Evolutionary conservation across 2,797 vertebrate species (phyloP).

Genomic region (Leuciscus waleckii): DNA sequence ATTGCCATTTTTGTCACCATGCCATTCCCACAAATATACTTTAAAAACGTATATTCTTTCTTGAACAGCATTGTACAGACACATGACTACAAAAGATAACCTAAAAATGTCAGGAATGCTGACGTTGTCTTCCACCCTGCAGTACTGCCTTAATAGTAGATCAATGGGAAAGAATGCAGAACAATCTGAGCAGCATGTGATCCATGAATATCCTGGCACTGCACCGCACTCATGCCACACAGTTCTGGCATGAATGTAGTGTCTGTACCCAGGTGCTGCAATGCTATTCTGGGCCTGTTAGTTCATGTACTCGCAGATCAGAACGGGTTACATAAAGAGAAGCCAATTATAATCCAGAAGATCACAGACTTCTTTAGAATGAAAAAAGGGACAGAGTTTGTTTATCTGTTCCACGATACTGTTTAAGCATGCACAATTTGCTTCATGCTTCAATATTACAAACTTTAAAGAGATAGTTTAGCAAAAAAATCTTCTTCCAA

Average conservation of each 20-base stretch:
- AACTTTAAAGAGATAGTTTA: not conserved
- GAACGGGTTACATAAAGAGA: conserved; percentile 42
- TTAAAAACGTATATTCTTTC: too few species aligned
- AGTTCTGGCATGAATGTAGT: conserved; percentile 22
- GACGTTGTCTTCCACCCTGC: conserved; percentile 28
- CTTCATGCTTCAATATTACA: not conserved
- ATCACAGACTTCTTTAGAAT: conserved; percentile 1
- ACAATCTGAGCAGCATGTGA: conserved; percentile 38
- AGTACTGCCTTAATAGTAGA: conserved; percentile 36
- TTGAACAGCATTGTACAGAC: conserved; percentile 7
- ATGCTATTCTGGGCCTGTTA: conserved; percentile 47
- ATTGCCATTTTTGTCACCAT: not conserved
- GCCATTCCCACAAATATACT: not conserved
- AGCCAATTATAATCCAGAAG: not conserved
- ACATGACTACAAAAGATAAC: conserved; percentile 40
- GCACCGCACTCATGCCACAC: conserved; percentile 30
- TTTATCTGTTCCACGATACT: not conserved
- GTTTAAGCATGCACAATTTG: not conserved
- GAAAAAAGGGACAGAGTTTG: not conserved
- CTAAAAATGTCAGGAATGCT: conserved; percentile 25
- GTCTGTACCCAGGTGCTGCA: conserved; percentile 6
- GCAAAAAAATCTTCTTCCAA: not conserved
- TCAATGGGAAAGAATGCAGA: conserved; percentile 34
- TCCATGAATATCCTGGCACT: conserved; percentile 11
- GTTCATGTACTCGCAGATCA: conserved; percentile 40